Evolutionary conservation across 2,797 vertebrate genomes (phyloP), one percentile per base, ranked within the genome.

Genomic region (Danio aesculapii): DNA sequence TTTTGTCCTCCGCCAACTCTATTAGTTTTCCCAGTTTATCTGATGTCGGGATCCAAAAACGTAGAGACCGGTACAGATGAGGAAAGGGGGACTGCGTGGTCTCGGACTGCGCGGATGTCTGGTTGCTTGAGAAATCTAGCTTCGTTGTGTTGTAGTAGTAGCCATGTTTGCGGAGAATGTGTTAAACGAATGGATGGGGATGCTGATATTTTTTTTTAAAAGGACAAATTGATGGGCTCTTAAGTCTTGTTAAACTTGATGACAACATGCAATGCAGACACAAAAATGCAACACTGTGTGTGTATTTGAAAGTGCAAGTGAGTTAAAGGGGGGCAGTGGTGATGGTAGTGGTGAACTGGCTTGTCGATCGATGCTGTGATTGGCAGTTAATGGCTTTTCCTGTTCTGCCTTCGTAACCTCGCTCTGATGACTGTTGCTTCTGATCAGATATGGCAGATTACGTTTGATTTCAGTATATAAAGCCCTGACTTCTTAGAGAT

Each of bases 351-450:
- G 90, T 89, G 90, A 88, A 89, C 90, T 70, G 88, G 90, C 92
- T 91, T 92, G 93, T 93, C 91, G 93, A 95, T 95, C 95, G 93
- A 95, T 95, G 93, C 91, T 87, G 92, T 94, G 95, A 95, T 94
- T 94, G 94, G 94, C 94, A 94, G 93, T 94, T 95, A 95, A 95
- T 95, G 93, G 94, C 93, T 94, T 94, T 95, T 92, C 93, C 94
- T 92, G 92, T 95, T 94, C 92, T 93, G 93, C 92, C 94, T 94
- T 92, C 91, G 92, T 94, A 95, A 95, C 92, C 92, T 90, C 87
- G 88, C 92, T 87, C 91, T 94, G 94, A 94, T 89, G 92, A 92
- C 92, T 94, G 94, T 92, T 93, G 92, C 91, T 87, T 92, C 92
- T 93, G 94, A 95, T 94, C 93, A 93, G 89, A 92, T 91, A 92